phyloP scores from a whole-genome alignment of 2,888 invertebrate species.

The Tuta absoluta region DNA sequence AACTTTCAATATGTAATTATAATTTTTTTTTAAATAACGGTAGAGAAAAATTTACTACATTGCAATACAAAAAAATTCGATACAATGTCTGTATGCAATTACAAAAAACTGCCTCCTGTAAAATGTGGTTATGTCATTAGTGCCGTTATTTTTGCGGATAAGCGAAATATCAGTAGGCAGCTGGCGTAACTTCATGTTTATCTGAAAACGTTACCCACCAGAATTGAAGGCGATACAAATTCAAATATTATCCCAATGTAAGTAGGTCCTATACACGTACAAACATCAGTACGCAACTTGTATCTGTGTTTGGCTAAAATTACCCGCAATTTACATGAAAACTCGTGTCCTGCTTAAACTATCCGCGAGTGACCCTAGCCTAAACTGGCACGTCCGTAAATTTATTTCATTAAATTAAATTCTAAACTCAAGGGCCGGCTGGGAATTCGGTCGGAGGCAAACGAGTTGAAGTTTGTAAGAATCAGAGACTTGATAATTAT shows the following conservation, averaged over 20 bases:
- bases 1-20: too few relatives aligned
- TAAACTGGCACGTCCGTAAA: slow-evolving; percentile 64
- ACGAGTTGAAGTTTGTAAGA: slow-evolving; percentile 78
- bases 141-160: too few relatives aligned
- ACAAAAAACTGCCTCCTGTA: too few relatives aligned
- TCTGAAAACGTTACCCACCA: neutral
- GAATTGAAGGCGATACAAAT: neutral
- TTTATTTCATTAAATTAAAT: slow-evolving; percentile 80
- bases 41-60: too few relatives aligned
- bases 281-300: neutral
- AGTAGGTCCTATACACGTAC: neutral
- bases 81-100: too few relatives aligned
- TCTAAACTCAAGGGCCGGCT: slow-evolving; percentile 68
- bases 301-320: neutral
- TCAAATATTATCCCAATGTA: neutral
- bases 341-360: slow-evolving; percentile 18
- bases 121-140: too few relatives aligned
- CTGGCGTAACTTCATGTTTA: neutral
- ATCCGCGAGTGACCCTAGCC: slow-evolving; percentile 21
- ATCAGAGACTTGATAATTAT: slow-evolving; percentile 34
- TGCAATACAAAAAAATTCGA: too few relatives aligned
- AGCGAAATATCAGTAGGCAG: too few relatives aligned
- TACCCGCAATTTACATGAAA: slow-evolving; percentile 17
- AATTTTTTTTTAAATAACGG: too few relatives aligned
- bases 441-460: slow-evolving; percentile 76